Evolutionary conservation across 2,113 vertebrate species (phyloP).

Genomic region (Balaeniceps rex): DNA sequence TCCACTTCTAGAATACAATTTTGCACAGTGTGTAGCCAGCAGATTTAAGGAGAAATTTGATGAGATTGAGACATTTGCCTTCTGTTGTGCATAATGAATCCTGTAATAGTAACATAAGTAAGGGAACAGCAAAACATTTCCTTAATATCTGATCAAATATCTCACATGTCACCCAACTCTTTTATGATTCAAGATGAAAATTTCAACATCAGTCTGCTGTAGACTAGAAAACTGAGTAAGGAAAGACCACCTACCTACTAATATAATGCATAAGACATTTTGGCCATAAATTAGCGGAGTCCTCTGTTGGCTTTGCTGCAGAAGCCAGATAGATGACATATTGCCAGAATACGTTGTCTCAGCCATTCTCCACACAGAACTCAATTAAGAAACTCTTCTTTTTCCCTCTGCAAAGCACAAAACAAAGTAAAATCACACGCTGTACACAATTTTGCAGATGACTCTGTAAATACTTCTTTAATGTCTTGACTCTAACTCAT

Average conservation of each 20-base stretch:
- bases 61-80: slow-evolving; percentile 23
- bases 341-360: background rate
- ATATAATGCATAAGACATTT: background rate
- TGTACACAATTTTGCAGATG: background rate
- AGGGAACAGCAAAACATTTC: background rate
- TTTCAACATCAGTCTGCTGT: background rate
- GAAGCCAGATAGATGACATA: background rate
- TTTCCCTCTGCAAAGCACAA: background rate
- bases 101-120: background rate
- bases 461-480: background rate
- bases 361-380: background rate
- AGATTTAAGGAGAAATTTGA: background rate
- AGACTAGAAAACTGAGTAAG: background rate
- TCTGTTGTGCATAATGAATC: slow-evolving; percentile 19
- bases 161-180: background rate
- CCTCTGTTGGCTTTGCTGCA: background rate
- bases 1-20: background rate
- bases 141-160: background rate
- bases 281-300: background rate
- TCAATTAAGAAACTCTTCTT: background rate
- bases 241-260: background rate
- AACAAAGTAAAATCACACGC: background rate
- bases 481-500: background rate
- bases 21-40: background rate
- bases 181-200: background rate